A percentile compares a stretch with the other conserved stretches of the same genome.
These are phyloP conservation scores for Sebastes minor DNA, from an alignment of 2,797 vertebrate genomes.

Conservation along the genomic window DNA sequence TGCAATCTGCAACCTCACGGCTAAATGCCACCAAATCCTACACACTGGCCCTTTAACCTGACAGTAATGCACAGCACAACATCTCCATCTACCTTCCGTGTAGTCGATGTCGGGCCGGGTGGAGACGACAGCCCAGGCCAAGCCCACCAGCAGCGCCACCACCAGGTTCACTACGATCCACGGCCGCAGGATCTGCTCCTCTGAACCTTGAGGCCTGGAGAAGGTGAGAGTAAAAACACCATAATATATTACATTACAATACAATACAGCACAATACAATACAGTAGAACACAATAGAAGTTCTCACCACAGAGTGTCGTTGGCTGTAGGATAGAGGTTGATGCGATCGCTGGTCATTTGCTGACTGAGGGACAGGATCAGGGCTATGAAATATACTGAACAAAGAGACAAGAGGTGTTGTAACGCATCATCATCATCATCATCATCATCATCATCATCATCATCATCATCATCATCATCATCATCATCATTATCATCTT, in stretches of 20 bases:
- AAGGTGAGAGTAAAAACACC: slow-evolving; percentile 47
- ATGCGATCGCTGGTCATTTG: slow-evolving; percentile 97
- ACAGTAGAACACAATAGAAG: background rate
- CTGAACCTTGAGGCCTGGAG: slow-evolving; percentile 75
- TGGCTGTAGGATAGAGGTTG: slow-evolving; percentile 89
- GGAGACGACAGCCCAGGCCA: slow-evolving; percentile 92
- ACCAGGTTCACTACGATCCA: slow-evolving; percentile 77
- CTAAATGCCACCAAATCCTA: too few relatives aligned
- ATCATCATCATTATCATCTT: background rate
- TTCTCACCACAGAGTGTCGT: slow-evolving; percentile 89
- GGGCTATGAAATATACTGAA: slow-evolving; percentile 92
- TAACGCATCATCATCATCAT: background rate
- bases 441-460: too few relatives aligned
- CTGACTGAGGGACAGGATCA: slow-evolving; percentile 93
- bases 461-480: too few relatives aligned
- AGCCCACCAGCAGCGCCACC: slow-evolving; percentile 88
- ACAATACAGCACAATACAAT: background rate
- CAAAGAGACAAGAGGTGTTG: slow-evolving; percentile 3
- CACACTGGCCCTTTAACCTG: too few relatives aligned
- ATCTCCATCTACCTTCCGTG: slow-evolving; percentile 87
- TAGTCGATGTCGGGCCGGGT: slow-evolving; percentile 91
- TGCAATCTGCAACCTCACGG: too few relatives aligned
- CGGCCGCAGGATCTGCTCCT: slow-evolving; percentile 71
- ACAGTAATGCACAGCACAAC: background rate
- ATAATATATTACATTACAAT: background rate